Evolutionary conservation across 30 jellyfish, hydroid and myxozoan genomes (phyloP).

Genomic region (Clytia hemisphaerica): DNA sequence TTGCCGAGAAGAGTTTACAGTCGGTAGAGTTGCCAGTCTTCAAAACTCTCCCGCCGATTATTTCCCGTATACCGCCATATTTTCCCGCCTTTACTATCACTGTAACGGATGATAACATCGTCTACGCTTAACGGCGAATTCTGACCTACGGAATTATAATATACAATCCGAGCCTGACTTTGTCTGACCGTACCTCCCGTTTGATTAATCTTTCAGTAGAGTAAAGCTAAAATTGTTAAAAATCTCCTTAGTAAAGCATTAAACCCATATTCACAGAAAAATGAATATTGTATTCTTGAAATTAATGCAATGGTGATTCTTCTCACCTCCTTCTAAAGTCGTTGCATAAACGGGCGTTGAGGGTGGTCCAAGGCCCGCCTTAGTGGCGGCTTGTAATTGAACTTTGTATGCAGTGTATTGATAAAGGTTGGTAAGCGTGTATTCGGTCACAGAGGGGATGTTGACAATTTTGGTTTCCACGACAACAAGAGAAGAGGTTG

Average conservation of each 20-base stretch:
- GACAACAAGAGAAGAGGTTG: not conserved
- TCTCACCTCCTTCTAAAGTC: conserved; percentile 82
- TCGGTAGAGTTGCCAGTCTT: no score
- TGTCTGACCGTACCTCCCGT: not conserved
- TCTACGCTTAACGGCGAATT: not conserved
- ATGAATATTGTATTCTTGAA: no score
- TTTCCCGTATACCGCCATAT: no score
- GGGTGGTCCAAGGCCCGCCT: conserved; percentile 83
- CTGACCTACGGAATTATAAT: not conserved
- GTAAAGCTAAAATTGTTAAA: not conserved
- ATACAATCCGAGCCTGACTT: not conserved
- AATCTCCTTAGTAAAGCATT: not conserved
- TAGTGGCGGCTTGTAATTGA: conserved; percentile 60
- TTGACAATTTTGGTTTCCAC: not conserved
- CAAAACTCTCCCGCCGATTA: no score
- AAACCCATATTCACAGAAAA: no score
- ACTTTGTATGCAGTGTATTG: conserved; percentile 55
- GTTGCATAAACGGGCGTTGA: conserved; percentile 22
- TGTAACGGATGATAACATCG: no score
- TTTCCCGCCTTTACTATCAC: no score
- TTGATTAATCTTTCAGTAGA: not conserved
- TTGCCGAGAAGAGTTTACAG: no score
- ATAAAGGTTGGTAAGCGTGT: conserved; percentile 28
- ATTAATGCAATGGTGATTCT: not conserved
- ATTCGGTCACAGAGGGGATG: conserved; percentile 18